Conservation (phyloP, 2,113 vertebrate species). For the Coturnix japonica region DNA sequence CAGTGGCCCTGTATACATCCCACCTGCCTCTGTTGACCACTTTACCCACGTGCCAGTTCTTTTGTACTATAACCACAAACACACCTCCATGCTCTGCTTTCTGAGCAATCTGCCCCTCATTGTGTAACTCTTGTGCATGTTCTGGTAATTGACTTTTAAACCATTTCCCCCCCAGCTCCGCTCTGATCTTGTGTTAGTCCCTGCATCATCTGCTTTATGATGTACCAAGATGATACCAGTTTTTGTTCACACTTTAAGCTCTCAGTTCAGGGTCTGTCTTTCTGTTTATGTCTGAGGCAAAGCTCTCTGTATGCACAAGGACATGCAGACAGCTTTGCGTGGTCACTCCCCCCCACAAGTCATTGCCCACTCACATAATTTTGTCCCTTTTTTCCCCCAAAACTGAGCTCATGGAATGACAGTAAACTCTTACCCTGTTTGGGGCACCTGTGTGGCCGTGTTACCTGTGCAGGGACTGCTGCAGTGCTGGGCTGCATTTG, state of each 20-base stretch:
- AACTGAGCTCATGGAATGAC: background rate
- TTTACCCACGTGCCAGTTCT: background rate
- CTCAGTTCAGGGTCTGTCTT: background rate
- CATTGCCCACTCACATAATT: background rate
- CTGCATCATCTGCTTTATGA: background rate
- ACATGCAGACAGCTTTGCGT: background rate
- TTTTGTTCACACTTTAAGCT: background rate
- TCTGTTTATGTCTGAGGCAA: fast-evolving
- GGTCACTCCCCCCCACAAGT: fast-evolving
- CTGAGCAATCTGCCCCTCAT: background rate
- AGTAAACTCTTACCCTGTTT: background rate
- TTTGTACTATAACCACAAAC: background rate
- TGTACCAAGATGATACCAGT: background rate
- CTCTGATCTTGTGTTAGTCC: background rate
- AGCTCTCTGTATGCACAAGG: background rate
- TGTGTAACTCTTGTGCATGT: background rate
- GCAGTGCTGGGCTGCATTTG: background rate
- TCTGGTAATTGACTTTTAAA: background rate
- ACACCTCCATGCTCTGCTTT: background rate
- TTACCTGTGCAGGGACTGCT: background rate
- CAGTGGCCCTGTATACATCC: background rate
- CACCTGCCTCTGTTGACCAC: background rate
- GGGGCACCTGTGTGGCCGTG: background rate
- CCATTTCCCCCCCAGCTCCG: background rate
- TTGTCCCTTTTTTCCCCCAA: background rate